phyloP scores from a whole-genome alignment of 2,113 vertebrate genomes.

The Sphyrna mokarran region DNA sequence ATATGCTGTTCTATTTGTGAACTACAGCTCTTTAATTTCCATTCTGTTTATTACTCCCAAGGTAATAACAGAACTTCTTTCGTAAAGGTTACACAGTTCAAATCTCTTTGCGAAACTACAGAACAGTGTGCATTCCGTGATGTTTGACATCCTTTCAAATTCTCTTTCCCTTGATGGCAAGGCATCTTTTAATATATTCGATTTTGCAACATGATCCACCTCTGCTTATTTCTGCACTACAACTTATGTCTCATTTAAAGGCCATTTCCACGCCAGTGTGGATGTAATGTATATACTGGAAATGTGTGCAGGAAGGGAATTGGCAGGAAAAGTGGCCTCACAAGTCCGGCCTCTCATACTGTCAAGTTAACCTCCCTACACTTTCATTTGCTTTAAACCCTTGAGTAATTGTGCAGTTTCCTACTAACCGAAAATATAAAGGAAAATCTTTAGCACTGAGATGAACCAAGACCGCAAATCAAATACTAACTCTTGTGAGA shows the following conservation, averaged over 20 bases:
- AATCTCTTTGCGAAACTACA: background rate
- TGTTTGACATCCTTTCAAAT: conserved; percentile 25
- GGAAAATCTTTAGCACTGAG: background rate
- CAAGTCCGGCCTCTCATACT: background rate
- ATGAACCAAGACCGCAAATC: background rate
- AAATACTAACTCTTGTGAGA: background rate
- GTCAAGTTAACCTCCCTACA: background rate
- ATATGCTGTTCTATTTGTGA: background rate
- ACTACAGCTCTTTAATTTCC: background rate
- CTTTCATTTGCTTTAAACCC: background rate
- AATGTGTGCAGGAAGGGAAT: background rate
- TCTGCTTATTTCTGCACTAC: background rate
- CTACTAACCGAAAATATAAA: background rate
- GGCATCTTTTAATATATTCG: background rate
- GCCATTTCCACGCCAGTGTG: background rate
- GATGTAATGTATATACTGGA: background rate
- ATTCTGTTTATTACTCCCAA: background rate
- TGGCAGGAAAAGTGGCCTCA: background rate
- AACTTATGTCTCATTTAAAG: background rate
- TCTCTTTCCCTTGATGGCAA: background rate
- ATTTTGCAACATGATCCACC: background rate
- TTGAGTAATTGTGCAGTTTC: background rate
- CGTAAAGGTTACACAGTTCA: background rate
- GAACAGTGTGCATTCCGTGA: background rate
- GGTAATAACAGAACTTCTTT: background rate